A percentile compares a stretch with the other conserved stretches of the same genome.
These are phyloP conservation scores for Epinephelus cyanopodus DNA, from an alignment of 2,113 vertebrate genomes.

Conservation along the genomic window DNA sequence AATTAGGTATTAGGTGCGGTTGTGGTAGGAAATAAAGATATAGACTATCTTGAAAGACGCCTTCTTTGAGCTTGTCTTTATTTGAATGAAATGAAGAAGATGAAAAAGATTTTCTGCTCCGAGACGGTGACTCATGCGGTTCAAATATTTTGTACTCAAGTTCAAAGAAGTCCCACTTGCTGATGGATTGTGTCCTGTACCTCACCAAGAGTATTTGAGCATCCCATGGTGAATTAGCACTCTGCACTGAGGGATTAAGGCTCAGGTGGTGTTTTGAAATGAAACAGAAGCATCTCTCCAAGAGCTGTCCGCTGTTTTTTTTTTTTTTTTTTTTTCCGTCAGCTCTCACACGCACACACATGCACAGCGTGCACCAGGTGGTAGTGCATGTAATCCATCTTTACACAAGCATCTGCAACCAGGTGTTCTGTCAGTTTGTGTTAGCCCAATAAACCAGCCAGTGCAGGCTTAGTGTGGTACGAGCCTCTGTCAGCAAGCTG, in stretches of 20 bases:
- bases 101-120: neutral
- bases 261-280: slow-evolving; percentile 80
- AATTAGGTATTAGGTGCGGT: slow-evolving; percentile 82
- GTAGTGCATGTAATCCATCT: slow-evolving; percentile 76
- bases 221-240: slow-evolving; percentile 58
- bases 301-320: slow-evolving; percentile 48
- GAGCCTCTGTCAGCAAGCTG: slow-evolving; percentile 44
- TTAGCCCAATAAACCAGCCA: slow-evolving; percentile 72
- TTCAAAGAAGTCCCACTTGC: neutral
- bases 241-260: slow-evolving; percentile 58
- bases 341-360: neutral
- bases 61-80: slow-evolving; percentile 15
- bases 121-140: neutral
- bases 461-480: slow-evolving; percentile 36
- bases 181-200: slow-evolving; percentile 38
- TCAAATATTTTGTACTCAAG: neutral
- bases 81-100: slow-evolving; percentile 9
- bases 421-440: slow-evolving; percentile 79
- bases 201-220: slow-evolving; percentile 31
- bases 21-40: slow-evolving; percentile 84
- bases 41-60: slow-evolving; percentile 50
- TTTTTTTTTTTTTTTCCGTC: slow-evolving; percentile 9
- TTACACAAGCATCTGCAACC: slow-evolving; percentile 74
- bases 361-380: slow-evolving; percentile 65
- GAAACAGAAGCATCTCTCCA: slow-evolving; percentile 63